These are phyloP conservation scores for Dipodomys merriami DNA, from an alignment of 2,113 vertebrate genomes.

Conservation along the genomic window DNA sequence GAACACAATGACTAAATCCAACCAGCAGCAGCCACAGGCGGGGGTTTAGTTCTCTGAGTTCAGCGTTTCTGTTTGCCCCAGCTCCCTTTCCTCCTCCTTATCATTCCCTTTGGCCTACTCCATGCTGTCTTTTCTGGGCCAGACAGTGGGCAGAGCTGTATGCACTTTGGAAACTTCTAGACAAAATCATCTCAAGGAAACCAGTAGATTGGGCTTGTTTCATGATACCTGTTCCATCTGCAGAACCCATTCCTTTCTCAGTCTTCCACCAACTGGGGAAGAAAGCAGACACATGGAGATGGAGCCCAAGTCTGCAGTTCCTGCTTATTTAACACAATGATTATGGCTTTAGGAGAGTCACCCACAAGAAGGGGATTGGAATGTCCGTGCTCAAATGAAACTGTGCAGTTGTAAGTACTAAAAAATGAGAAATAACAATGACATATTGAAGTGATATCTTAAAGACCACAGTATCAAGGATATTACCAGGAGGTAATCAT, in stretches of 20 bases:
- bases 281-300: neutral
- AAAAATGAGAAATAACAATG: neutral
- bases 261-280: neutral
- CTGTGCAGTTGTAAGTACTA: neutral
- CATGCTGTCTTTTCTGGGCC: neutral
- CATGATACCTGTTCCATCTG: neutral
- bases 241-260: slow-evolving; percentile 2
- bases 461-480: neutral
- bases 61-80: neutral
- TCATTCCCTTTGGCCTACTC: slow-evolving; percentile 1
- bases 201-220: neutral
- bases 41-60: slow-evolving; percentile 14
- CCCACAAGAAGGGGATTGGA: neutral
- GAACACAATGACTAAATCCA: slow-evolving; percentile 52
- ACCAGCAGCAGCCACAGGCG: neutral
- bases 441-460: neutral
- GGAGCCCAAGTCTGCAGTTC: neutral
- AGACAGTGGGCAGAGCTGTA: slow-evolving; percentile 22
- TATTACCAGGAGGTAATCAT: neutral
- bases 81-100: neutral
- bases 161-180: slow-evolving; percentile 40
- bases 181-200: slow-evolving; percentile 41
- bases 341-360: neutral
- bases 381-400: neutral
- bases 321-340: neutral